A percentile compares a stretch with the other conserved stretches of the same genome.
These are phyloP conservation scores for Sciurus vulgaris DNA, from an alignment of 2,797 vertebrate genomes.

Conservation along the genomic window DNA sequence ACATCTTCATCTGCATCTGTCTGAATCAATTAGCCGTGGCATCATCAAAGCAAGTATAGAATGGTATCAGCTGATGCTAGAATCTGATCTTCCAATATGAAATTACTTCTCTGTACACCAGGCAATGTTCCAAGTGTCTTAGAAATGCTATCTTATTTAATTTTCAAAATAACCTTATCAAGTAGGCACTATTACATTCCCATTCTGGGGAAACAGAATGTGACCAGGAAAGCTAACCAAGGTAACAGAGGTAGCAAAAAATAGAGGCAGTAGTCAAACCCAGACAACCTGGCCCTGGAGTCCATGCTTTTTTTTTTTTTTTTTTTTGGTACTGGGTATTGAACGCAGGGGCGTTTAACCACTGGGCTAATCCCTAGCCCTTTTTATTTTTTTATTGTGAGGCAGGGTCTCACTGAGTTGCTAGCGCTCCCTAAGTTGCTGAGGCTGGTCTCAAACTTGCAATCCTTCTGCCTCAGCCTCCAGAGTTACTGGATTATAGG, in stretches of 20 bases:
- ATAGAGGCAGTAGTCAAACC: not conserved
- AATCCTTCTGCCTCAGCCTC: too few species aligned
- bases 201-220: not conserved
- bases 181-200: not conserved
- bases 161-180: not conserved
- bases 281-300: not conserved
- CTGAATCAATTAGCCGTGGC: not conserved
- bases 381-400: too few species aligned
- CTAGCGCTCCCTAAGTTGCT: too few species aligned
- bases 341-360: too few species aligned
- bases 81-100: conserved; percentile 21
- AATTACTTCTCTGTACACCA: conserved; percentile 11
- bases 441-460: too few species aligned
- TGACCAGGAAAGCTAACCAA: not conserved
- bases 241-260: not conserved
- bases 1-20: not conserved
- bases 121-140: not conserved
- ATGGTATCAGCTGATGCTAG: not conserved
- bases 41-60: not conserved
- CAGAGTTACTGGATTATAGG: too few species aligned
- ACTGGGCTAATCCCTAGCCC: too few species aligned
- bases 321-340: too few species aligned
- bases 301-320: too few species aligned
- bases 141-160: not conserved
- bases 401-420: too few species aligned